Evolutionary conservation across 92 coral and sea anemone genomes (phyloP), one percentile per base, ranked within the genome.

Genomic region (Zoanthus solanderi): DNA sequence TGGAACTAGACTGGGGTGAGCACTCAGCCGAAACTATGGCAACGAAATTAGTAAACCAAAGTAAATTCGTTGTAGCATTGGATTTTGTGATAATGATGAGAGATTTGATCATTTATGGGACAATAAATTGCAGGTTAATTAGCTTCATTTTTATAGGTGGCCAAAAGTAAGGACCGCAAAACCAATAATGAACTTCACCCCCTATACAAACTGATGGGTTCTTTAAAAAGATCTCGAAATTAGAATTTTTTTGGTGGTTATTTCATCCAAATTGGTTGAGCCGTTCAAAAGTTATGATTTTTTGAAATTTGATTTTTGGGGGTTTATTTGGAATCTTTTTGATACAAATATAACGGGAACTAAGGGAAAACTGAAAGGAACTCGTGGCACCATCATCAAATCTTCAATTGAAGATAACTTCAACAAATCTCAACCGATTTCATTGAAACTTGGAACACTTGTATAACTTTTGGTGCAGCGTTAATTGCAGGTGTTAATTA

Each of bases 251-350:
- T 74, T 74, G 78, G 78, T 74, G 78, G 23, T 74, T 42, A 14
- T 12, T 74, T 74, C 78, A 74, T 74, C 78, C 53, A 74, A 74
- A 74, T 74, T 16, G 46, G 78, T 44, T n/a, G 78, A 74, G 42
- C 34, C 78, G 30, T 74, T 74, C 78, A 74, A n/a, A 74, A 45
- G 78, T 74, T 74, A 74, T 74, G 78, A 74, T 74, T 74, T 74
- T 74, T 74, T 74, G 30, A 74, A 74, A 45, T 74, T 74, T 42
- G 0, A 75, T 32, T 47, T 32, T 48, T 75, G 48, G 14, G 63
- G 65, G 45, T 75, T 48, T n/a, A 75, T 75, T 75, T 52, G 48
- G 79, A 47, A 47, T 32, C 47, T 32, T 52, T 75, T 73, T 30
- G 60, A 75, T 52, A 75, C 9, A 52, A 61, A 61, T 47, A 7